Evolutionary conservation across 2,797 vertebrate genomes (phyloP), one percentile per base, ranked within the genome.

Genomic region (Malacoctenus gilli): DNA sequence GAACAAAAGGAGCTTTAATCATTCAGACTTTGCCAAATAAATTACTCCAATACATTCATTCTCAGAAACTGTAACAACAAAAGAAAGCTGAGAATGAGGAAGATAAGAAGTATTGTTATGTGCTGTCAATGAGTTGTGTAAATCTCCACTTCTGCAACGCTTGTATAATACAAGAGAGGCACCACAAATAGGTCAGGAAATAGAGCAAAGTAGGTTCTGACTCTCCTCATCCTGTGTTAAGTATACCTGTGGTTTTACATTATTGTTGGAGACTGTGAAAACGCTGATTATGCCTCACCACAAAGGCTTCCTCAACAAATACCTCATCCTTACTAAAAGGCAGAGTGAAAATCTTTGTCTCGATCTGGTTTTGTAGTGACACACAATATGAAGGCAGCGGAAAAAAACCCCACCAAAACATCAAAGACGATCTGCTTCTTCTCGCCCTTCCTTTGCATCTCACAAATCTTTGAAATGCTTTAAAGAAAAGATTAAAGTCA

Each of bases 111-210:
- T 69, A 30, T 60, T 36, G 15, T 12, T 51, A 39, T 25, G 28
- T 38, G 15, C 34, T 55, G 60, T 69, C 52, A 82, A 46, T 72
- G 13, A 53, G 47, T 32, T 16, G 40, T 66, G 34, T 69, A 59
- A 72, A 79, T 66, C 15, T 70, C 35, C 62, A 64, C 40, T 52
- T 69, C 38, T 83, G 80, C 62, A 79, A 68, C 57, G 76, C 59
- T 42, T 72, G 50, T 68, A 69, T 44, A 59, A 77, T 80, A 55
- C 68, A 59, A 75, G 56, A 64, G 51, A 80, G 53, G 56, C 72
- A 82, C 65, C 76, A 82, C 81, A 89, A 89, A 89, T 89, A 82
- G 87, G 87, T 79, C 89, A 91, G 80, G 85, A 87, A 86, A 83
- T 65, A 61, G 82, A 85, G 82, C 79, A 77, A 74, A 71, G 83